These are phyloP conservation scores for Neuroscelio doddi DNA, from an alignment of 2,888 invertebrate species.

Conservation along the genomic window DNA sequence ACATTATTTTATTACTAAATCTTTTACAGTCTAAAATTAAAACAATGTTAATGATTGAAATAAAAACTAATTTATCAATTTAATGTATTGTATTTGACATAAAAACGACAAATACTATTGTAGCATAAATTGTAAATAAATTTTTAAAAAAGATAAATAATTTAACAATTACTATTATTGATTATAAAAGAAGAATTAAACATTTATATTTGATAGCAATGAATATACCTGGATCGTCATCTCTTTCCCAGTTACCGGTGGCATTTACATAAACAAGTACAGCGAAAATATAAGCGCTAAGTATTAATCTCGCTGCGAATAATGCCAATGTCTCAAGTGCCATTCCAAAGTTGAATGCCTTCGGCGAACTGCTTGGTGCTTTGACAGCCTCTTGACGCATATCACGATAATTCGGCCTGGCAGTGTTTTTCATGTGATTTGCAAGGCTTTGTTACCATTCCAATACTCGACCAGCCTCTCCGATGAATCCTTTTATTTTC, in stretches of 20 bases:
- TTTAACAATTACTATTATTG: no score
- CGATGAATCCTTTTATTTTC: background rate
- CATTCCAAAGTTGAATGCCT: conserved; percentile 57
- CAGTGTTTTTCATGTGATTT: conserved; percentile 24
- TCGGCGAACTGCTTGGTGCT: conserved; percentile 36
- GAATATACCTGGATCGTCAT: conserved; percentile 63
- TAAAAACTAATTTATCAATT: no score
- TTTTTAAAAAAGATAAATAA: no score
- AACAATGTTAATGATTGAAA: no score
- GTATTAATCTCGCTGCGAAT: conserved; percentile 60
- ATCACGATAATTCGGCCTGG: conserved; percentile 22
- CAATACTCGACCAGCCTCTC: conserved; percentile 32
- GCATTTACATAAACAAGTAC: conserved; percentile 62
- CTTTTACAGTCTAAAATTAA: no score
- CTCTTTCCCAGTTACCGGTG: conserved; percentile 65
- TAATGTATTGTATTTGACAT: no score
- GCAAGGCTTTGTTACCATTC: conserved; percentile 38
- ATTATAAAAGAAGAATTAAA: no score
- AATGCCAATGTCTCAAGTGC: conserved; percentile 60
- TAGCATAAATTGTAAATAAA: no score
- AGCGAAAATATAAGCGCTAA: conserved; percentile 61
- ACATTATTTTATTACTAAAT: no score
- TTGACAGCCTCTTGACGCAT: conserved; percentile 40
- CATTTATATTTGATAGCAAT: background rate
- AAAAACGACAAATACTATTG: no score